Evolutionary conservation across 1,140 invertebrate species (phyloP).

Genomic region (Leucophenga varia): DNA sequence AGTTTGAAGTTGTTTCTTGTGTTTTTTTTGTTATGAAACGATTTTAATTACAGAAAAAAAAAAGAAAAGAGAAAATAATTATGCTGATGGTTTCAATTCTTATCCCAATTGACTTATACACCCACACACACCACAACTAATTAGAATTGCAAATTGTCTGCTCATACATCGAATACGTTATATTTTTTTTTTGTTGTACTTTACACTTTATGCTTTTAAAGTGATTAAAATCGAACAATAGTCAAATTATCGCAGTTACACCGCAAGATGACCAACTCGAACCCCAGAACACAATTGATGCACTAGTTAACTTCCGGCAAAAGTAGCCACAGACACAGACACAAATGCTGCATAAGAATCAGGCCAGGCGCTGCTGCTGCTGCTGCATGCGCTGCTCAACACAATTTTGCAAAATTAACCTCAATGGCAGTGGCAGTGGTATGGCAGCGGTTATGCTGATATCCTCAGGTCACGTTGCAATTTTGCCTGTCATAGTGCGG

Average conservation of each 20-base stretch:
- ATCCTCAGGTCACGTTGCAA: conserved; percentile 49
- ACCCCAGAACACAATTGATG: neutral
- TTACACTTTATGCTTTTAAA: conserved; percentile 38
- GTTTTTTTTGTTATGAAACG: no score
- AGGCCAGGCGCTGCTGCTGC: no score
- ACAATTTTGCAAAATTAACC: conserved; percentile 52
- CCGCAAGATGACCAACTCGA: conserved; percentile 32
- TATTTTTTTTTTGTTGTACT: conserved; percentile 25
- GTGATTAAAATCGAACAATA: conserved; percentile 47
- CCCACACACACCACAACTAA: no score
- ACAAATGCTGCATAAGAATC: conserved; percentile 23
- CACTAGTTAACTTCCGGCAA: conserved; percentile 30
- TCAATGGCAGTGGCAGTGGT: conserved; percentile 30
- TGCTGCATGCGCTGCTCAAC: conserved; percentile 41
- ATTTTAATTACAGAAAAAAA: no score
- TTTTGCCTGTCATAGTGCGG: conserved; percentile 34
- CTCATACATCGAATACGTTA: no score
- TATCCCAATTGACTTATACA: no score
- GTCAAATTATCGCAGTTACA: neutral
- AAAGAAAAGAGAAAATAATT: no score
- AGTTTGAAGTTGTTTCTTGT: no score
- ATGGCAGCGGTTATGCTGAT: no score
- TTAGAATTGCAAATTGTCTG: no score
- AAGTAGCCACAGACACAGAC: conserved; percentile 48
- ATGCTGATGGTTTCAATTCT: no score